Base-by-base conservation (phyloP, 2,888 invertebrate species). In the Prosapia bicincta region DNA sequence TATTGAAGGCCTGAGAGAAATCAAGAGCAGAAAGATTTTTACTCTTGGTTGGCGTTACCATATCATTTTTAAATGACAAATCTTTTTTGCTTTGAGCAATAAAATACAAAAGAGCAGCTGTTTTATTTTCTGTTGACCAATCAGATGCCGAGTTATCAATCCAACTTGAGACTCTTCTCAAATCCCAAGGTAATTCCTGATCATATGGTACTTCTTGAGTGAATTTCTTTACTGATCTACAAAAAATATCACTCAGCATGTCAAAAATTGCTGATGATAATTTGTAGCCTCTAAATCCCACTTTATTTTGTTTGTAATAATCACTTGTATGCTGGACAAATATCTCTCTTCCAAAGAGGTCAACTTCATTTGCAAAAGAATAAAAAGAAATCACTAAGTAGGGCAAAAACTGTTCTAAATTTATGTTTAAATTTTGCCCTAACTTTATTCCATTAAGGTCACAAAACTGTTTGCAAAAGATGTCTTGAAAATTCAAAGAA, bases 1-100 rank as follows among this genome's bases (percentile, higher is more conserved):
- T 77, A 71, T 81, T 80, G 72, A 88, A 85, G 3, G 86, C 86
- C 66, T 83, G 84, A 0, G 89, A 89, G 83, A 88, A 89, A 79
- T 87, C 84, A 1, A 86, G 77, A 10, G 87, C 85, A n/a, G 87
- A 85, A 79, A 88, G 85, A 5, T 80, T 69, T 78, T 81, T 78
- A 81, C 78, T 78, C 70, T 80, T 28, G 54, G 80, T 75, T 28
- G 72, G 66, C 23, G 70, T 73, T 3, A 69, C 43, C 30, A 65
- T 74, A 3, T 69, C 69, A 23, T 54, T 5, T 20, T 26, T 30
- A 5, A 54, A 2, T 54, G 54, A 67, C 66, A n/a, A 69, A 7
- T 5, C 66, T n/a, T 43, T 32, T 26, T 76, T 76, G 73, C 25
- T 72, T 26, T 79, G 75, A 28, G 78, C 74, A 66, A 76, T 68